Evolutionary conservation across 1,140 invertebrate species (phyloP).

Genomic region (Leucophenga varia): DNA sequence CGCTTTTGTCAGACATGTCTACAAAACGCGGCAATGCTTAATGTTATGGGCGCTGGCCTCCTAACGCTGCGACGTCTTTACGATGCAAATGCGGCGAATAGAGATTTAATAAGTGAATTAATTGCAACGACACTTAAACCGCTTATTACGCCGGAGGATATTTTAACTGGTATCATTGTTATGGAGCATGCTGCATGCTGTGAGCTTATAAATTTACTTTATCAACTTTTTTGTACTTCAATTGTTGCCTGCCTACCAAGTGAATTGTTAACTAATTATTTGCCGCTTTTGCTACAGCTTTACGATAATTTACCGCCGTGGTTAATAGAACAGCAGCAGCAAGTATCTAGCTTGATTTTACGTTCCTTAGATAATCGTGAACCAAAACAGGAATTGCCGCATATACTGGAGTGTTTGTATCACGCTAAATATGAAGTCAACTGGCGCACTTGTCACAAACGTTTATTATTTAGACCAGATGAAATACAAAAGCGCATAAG

Average conservation of each 20-base stretch:
- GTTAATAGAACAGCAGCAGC: slow-evolving; percentile 1
- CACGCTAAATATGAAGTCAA: too few species aligned
- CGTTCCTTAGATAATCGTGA: slow-evolving; percentile 41
- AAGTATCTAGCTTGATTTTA: slow-evolving; percentile 17
- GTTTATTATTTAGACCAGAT: too few species aligned
- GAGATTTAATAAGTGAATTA: slow-evolving; percentile 10
- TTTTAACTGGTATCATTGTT: slow-evolving; percentile 37
- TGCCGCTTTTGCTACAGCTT: slow-evolving; percentile 36
- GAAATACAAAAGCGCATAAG: too few species aligned
- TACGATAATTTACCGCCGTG: slow-evolving; percentile 22
- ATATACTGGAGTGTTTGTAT: too few species aligned
- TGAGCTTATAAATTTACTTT: slow-evolving; percentile 15
- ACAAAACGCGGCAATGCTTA: slow-evolving; percentile 2
- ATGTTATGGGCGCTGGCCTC: slow-evolving; percentile 25
- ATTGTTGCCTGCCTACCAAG: slow-evolving; percentile 40
- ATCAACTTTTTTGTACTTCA: slow-evolving; percentile 39
- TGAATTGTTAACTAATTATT: slow-evolving; percentile 22
- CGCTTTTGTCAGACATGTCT: slow-evolving; percentile 25
- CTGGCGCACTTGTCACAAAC: too few species aligned
- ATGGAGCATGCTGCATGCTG: slow-evolving; percentile 38
- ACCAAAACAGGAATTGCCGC: slow-evolving; percentile 18
- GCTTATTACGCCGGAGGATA: slow-evolving; percentile 23
- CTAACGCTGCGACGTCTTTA: slow-evolving; percentile 31
- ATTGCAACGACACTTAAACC: slow-evolving; percentile 13
- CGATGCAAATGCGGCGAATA: slow-evolving; percentile 24